Evolutionary conservation across 2,113 vertebrate species (phyloP), one percentile per base, ranked within the genome.

Genomic region (Bambusicola thoracicus): DNA sequence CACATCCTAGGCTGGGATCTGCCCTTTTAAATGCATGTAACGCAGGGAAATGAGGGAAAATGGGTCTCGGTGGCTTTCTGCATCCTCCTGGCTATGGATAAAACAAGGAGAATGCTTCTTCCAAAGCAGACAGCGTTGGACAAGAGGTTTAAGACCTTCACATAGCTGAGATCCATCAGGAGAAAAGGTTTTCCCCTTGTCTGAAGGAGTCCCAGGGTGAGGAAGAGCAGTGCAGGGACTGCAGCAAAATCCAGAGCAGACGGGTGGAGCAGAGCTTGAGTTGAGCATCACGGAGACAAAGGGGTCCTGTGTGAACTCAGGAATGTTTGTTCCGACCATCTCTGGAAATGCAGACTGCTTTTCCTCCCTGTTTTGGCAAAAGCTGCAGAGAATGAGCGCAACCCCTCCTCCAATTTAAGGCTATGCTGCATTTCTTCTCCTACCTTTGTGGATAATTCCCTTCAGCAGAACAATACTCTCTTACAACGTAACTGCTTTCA

Each of bases 191-290:
- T 29, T 53, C 49, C 34, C 29, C 61, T 63, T 4, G 3, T 34
- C 29, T 13, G 63, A 11, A 46, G 36, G 29, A 83, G 21, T 11
- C 8, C 4, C 56, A 21, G 2, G 3, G 1, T 1, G 3, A 78
- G 51, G 10, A 32, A 8, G 6, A 44, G 2, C 8, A 22, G 63
- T 0, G 20, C 0, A 8, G 74, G 41, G 4, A 7, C 4, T 8
- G 0, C 17, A 18, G 75, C 36, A 46, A 63, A 11, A 8, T 0
- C 34, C 0, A 2, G 8, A 51, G 20, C 46, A 36, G 58, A 1
- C 18, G 4, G 72, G 55, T 56, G 18, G 6, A 2, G 77, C 36
- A 12, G 68, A 76, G 79, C 55, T 36, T 3, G 0, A 3, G 36
- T 2, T 13, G 34, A 8, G 58, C 4, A 36, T 6, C 58, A 9